Evolutionary conservation across 2,888 invertebrate species (phyloP).

Genomic region (Agrotis clavis): DNA sequence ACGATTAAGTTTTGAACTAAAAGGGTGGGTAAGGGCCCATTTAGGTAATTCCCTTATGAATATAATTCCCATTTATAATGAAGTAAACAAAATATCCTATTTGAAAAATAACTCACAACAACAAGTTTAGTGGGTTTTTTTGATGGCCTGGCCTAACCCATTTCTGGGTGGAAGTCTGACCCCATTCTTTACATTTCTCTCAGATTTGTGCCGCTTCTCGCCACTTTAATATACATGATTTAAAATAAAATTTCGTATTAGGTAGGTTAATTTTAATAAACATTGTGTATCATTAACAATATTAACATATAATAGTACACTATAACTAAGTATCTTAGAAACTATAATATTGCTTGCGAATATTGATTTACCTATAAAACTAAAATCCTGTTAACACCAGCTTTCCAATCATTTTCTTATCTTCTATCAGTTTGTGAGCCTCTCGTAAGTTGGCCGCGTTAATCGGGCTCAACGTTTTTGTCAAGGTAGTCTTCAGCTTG

Average conservation of each 20-base stretch:
- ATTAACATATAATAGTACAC: conserved; percentile 10
- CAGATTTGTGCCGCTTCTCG: no score
- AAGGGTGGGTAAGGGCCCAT: no score
- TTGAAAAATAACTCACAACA: neutral
- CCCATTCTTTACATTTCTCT: no score
- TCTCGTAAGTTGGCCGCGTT: conserved; percentile 84
- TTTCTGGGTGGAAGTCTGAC: no score
- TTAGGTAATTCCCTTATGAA: no score
- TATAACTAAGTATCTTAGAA: neutral
- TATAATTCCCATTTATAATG: no score
- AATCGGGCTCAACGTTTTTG: conserved; percentile 81
- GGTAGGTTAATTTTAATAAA: neutral
- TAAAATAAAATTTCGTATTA: no score
- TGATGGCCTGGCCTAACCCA: no score
- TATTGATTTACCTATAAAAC: conserved; percentile 13
- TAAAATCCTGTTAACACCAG: conserved; percentile 81
- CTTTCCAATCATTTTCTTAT: conserved; percentile 81
- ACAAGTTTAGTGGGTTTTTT: no score
- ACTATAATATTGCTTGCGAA: neutral
- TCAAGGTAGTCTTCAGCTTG: conserved; percentile 79
- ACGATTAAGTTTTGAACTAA: no score
- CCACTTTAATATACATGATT: no score
- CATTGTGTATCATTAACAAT: neutral
- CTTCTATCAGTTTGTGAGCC: conserved; percentile 82
- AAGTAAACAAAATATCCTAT: neutral